These are phyloP conservation scores for Leptogaster cylindrica DNA, from an alignment of 2,888 invertebrate species.

Conservation along the genomic window DNA sequence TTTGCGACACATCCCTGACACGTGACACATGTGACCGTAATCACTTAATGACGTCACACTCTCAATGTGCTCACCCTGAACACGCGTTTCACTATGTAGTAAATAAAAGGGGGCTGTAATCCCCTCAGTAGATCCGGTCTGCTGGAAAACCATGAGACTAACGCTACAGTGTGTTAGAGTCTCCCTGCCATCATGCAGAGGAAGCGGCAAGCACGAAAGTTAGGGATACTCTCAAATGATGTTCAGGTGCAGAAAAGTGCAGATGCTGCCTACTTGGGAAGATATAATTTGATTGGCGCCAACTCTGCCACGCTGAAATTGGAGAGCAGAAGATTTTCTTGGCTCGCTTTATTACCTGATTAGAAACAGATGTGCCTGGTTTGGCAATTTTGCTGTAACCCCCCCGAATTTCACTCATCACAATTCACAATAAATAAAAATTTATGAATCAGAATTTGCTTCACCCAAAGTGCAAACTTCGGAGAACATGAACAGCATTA, in stretches of 20 bases:
- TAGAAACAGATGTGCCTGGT: slow-evolving; percentile 16
- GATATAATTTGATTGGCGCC: slow-evolving; percentile 34
- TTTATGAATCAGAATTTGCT: too few species aligned
- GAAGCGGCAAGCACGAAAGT: slow-evolving; percentile 5
- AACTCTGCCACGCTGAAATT: slow-evolving; percentile 25
- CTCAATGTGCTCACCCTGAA: slow-evolving; percentile 20
- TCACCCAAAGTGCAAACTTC: too few species aligned
- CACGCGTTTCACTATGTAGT: slow-evolving; percentile 35
- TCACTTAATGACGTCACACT: slow-evolving; percentile 41
- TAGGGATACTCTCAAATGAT: slow-evolving; percentile 29
- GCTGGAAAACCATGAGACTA: neutral
- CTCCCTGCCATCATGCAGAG: neutral
- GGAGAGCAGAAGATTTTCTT: neutral
- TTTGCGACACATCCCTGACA: slow-evolving; percentile 41
- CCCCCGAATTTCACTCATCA: neutral
- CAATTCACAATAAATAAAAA: too few species aligned
- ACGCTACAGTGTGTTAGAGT: neutral
- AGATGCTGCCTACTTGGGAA: slow-evolving; percentile 38
- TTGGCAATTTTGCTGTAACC: slow-evolving; percentile 2
- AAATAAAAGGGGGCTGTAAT: neutral
- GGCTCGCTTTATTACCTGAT: neutral
- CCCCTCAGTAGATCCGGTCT: neutral
- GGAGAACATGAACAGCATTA: too few species aligned
- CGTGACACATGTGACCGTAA: slow-evolving; percentile 43
- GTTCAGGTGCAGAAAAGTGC: slow-evolving; percentile 41